Base-by-base conservation (phyloP, 1,140 invertebrate species). In the Linepithema humile region DNA sequence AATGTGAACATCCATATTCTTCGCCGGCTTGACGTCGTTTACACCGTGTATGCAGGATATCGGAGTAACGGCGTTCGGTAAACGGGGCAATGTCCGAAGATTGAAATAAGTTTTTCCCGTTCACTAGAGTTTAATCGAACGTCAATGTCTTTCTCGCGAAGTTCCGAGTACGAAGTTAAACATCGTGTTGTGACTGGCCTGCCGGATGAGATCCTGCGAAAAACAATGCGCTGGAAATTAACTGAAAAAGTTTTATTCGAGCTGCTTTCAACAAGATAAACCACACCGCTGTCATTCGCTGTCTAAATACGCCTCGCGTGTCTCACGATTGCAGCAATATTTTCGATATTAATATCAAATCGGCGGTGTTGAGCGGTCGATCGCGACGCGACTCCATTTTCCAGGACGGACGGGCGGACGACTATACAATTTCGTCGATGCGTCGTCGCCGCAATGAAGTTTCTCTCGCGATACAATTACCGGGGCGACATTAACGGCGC, bases 381-480 rank as follows among this genome's bases (percentile, higher is more conserved):
- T 35, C 29, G 72, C 23, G 32, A 26, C n/a, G 23, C 38, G 26
- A 15, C 12, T 74, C 26, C 26, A 80, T 80, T 70, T 80, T 57
- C 17, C 35, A n/a, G n/a, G n/a, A n/a, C n/a, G 29, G 0, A 53
- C 12, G 6, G 6, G 4, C 35, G 15, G 20, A 64, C 26, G 26
- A 15, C 12, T 6, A 12, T 2, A 38, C 20, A 74, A 60, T 60
- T 82, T 82, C 12, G 78, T 74, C 67, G 53, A 82, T 82, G 55
- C 78, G 17, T 82, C 53, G 40, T 38, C 55, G 78, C 55, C 40
- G 43, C 53, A 60, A 82, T 53, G 29, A 82, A 82, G 70, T 74
- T 72, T 73, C 38, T 20, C 32, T 45, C 67, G 64, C 50, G 55
- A 74, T 50, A 20, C 55, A 74, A 23, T 50, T 62, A 40, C 29